phyloP scores from a whole-genome alignment of 2,888 invertebrate genomes.

The Chrysotoxum bicinctum region DNA sequence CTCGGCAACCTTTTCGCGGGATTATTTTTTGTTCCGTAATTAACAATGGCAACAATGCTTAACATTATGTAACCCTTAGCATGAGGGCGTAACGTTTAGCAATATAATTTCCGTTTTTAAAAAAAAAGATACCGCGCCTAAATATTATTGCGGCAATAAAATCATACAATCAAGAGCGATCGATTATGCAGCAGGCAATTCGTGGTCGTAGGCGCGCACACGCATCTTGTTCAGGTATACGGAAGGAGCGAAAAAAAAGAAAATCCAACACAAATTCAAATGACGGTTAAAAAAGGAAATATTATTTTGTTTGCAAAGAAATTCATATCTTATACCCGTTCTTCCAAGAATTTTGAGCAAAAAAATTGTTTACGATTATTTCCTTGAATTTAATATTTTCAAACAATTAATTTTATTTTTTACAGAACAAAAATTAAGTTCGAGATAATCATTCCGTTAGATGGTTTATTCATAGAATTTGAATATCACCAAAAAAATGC shows the following conservation, averaged over 20 bases:
- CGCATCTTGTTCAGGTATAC: constrained; percentile 36
- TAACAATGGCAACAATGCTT: constrained; percentile 19
- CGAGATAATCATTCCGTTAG: background rate
- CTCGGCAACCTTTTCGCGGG: background rate
- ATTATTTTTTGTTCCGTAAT: background rate
- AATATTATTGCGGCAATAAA: constrained; percentile 61
- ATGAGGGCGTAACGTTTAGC: constrained; percentile 60
- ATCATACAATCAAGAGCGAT: constrained; percentile 24
- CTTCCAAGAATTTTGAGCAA: constrained; percentile 31
- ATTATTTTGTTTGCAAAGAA: constrained; percentile 28
- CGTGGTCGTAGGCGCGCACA: constrained; percentile 48
- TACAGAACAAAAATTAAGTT: background rate
- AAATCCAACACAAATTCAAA: constrained; percentile 37
- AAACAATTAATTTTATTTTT: background rate
- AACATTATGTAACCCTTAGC: constrained; percentile 62
- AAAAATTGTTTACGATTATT: constrained; percentile 33
- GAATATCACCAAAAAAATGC: constrained; percentile 39
- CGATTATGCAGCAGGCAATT: constrained; percentile 29
- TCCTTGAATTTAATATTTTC: background rate
- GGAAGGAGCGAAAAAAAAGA: constrained; percentile 40
- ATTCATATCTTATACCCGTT: constrained; percentile 65
- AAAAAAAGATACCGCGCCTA: constrained; percentile 30
- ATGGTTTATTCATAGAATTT: constrained; percentile 45
- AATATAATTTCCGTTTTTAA: constrained; percentile 45
- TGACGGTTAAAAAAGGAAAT: background rate